Percentiles rank a stretch among this genome's conserved stretches.
Conservation (phyloP, 1,140 invertebrate species). For the Psix sp. region DNA sequence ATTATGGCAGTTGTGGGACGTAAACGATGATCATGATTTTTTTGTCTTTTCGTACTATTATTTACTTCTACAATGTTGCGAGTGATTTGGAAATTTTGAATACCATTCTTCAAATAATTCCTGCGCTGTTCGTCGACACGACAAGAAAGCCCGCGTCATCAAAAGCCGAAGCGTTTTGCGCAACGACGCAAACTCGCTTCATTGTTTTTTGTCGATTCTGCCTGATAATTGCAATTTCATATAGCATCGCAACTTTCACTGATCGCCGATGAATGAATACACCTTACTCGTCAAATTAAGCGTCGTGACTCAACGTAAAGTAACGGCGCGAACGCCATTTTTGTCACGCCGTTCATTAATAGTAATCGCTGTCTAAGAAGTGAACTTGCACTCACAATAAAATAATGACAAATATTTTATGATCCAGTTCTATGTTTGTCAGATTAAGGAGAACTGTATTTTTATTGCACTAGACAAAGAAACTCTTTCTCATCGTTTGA, state of each 20-base stretch:
- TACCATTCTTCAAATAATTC: too few relatives aligned
- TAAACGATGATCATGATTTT: too few relatives aligned
- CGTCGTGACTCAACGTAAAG: constrained; percentile 45
- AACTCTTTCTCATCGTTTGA: too few relatives aligned
- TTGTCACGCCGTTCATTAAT: constrained; percentile 33
- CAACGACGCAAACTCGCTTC: not conserved
- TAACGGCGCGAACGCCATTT: constrained; percentile 33
- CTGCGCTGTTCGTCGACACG: not conserved
- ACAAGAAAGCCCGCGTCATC: constrained; percentile 3
- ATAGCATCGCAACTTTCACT: constrained; percentile 50
- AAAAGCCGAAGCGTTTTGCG: not conserved
- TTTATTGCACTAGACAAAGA: too few relatives aligned
- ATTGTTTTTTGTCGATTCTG: constrained; percentile 41
- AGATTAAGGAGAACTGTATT: too few relatives aligned
- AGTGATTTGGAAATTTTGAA: too few relatives aligned
- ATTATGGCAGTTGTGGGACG: not conserved
- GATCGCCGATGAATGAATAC: constrained; percentile 50
- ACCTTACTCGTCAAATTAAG: constrained; percentile 54
- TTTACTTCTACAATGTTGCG: too few relatives aligned
- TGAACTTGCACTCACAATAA: not conserved
- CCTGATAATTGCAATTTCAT: constrained; percentile 44
- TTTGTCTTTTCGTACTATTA: too few relatives aligned
- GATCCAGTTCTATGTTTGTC: constrained; percentile 13
- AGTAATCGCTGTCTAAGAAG: constrained; percentile 10
- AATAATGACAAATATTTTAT: constrained; percentile 28